Evolutionary conservation across 2,797 vertebrate species (phyloP), one percentile per base, ranked within the genome.

Genomic region (Naso thynnoides): DNA sequence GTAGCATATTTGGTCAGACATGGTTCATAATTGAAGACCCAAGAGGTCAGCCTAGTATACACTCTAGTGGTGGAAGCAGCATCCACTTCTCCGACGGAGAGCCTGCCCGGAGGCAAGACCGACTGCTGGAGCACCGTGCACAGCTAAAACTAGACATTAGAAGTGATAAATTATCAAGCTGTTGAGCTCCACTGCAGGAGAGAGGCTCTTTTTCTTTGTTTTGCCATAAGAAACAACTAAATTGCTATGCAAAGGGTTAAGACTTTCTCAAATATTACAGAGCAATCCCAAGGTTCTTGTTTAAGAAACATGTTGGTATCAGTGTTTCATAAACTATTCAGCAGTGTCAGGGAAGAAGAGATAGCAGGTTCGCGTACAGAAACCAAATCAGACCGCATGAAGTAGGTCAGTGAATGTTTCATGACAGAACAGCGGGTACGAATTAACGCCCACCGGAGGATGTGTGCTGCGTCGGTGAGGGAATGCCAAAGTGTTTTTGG

Each of bases 21-120:
- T 48, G 38, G 27, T 86, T 79, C 59, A 82, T 80, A 81, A 86
- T 86, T 83, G 36, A 76, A 79, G 45, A 76, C 5, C 41, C 29
- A n/a, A 49, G 42, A 65, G 73, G 39, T 56, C 13, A 2, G 62
- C 74, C 56, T 21, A 11, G 64, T 45, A 45, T 64, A 15, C 70
- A 31, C 73, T 78, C 60, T 50, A 38, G 48, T 33, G 76, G 76
- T 50, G 24, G 18, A 59, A 52, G 62, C 63, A 70, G 55, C 73
- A 42, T 74, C 59, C 38, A 29, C 63, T 61, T 23, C 62, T 45
- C 56, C 47, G 21, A 69, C 70, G 58, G 67, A 86, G 69, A 80
- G 67, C 47, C 54, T 73, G 74, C 78, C 83, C 66, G 3, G 3
- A 66, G 79, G 85, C 58, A 2, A 68, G 42, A 66, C 53, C 45